Conservation (phyloP, 2,888 invertebrate genomes). For the Coenonympha glycerion region DNA sequence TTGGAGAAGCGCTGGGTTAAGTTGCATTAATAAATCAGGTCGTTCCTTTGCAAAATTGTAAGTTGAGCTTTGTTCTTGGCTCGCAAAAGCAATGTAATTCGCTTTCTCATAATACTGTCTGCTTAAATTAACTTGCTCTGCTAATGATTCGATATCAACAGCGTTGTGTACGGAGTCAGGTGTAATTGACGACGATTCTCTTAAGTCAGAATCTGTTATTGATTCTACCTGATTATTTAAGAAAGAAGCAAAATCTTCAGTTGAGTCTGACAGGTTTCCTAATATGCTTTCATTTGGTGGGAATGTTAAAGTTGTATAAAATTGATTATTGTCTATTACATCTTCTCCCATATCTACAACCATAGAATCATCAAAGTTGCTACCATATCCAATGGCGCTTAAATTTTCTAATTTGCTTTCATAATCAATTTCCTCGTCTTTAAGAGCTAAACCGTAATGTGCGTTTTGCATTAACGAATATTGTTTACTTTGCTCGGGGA, state of each 20-base stretch:
- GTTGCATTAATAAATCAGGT: slow-evolving; percentile 76
- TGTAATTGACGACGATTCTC: slow-evolving; percentile 83
- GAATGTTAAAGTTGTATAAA: slow-evolving; percentile 87
- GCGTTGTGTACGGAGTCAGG: slow-evolving; percentile 79
- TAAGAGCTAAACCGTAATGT: slow-evolving; percentile 85
- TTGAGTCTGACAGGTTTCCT: slow-evolving; percentile 86
- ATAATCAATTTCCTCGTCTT: slow-evolving; percentile 88
- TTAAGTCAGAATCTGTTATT: slow-evolving; percentile 78
- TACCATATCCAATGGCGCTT: slow-evolving; percentile 75
- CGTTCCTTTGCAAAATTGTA: slow-evolving; percentile 79
- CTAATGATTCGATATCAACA: slow-evolving; percentile 83
- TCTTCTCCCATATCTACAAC: slow-evolving; percentile 88
- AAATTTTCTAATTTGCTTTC: slow-evolving; percentile 85
- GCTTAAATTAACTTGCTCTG: slow-evolving; percentile 82
- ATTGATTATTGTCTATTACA: slow-evolving; percentile 87
- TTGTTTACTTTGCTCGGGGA: slow-evolving; percentile 79
- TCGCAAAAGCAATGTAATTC: slow-evolving; percentile 66
- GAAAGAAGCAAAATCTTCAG: slow-evolving; percentile 85
- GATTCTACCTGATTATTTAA: slow-evolving; percentile 84
- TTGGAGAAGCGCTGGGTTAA: slow-evolving; percentile 73
- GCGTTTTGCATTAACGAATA: slow-evolving; percentile 88
- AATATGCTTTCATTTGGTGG: slow-evolving; percentile 86
- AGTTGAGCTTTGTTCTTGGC: slow-evolving; percentile 71
- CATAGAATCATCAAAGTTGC: slow-evolving; percentile 85
- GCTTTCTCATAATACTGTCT: slow-evolving; percentile 74